Percentiles rank a stretch among this genome's conserved stretches.
phyloP scores from a whole-genome alignment of 2,888 invertebrate genomes.

The Cheilosia scutellata region DNA sequence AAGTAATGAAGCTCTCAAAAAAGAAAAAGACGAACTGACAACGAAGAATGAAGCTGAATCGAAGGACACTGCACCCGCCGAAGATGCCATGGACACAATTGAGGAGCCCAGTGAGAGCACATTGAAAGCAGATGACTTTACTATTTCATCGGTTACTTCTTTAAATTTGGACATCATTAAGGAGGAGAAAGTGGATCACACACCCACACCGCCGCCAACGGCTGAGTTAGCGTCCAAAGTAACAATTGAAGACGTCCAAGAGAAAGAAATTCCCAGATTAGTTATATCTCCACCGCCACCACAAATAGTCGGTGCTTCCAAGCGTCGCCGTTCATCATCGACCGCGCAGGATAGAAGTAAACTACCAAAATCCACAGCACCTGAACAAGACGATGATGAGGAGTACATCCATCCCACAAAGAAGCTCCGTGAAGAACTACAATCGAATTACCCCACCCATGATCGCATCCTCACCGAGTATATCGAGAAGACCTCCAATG shows the following conservation, averaged over 20 bases:
- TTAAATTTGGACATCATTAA: slow-evolving; percentile 62
- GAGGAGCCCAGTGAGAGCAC: slow-evolving; percentile 45
- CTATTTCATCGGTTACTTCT: slow-evolving; percentile 26
- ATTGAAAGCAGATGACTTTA: slow-evolving; percentile 29
- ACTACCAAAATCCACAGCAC: slow-evolving; percentile 31
- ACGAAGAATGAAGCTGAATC: slow-evolving; percentile 78
- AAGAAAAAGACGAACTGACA: slow-evolving; percentile 79
- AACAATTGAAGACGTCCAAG: slow-evolving; percentile 49
- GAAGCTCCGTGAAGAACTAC: slow-evolving; percentile 85
- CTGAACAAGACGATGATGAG: slow-evolving; percentile 46
- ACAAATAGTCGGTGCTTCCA: slow-evolving; percentile 28
- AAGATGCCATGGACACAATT: slow-evolving; percentile 50
- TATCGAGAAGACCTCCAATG: slow-evolving; percentile 87
- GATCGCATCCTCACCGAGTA: slow-evolving; percentile 87
- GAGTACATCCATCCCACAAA: slow-evolving; percentile 80
- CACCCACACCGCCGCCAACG: neutral
- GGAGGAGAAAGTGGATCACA: slow-evolving; percentile 42
- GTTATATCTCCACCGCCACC: slow-evolving; percentile 41
- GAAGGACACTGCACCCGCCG: slow-evolving; percentile 67
- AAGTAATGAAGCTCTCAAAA: slow-evolving; percentile 79
- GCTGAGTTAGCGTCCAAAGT: slow-evolving; percentile 47
- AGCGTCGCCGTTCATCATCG: slow-evolving; percentile 67
- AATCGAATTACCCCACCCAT: slow-evolving; percentile 85
- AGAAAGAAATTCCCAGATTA: slow-evolving; percentile 27
- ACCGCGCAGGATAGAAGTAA: slow-evolving; percentile 20